These are phyloP conservation scores for Uropetala carovei DNA, from an alignment of 2,888 invertebrate species.

Conservation along the genomic window DNA sequence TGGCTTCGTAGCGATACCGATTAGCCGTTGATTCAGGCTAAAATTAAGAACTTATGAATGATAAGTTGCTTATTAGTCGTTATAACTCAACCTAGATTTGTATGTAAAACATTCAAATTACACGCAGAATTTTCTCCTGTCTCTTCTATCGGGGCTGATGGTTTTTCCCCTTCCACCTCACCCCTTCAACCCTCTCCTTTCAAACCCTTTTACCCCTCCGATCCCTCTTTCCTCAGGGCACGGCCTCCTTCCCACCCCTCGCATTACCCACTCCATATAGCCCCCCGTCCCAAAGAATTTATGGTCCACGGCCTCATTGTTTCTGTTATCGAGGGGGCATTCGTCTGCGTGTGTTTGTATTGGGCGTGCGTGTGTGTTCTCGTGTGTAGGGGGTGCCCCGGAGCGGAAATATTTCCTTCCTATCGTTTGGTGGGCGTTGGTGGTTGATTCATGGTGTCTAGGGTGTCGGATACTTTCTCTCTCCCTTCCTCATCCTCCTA, in stretches of 20 bases:
- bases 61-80: too few relatives aligned
- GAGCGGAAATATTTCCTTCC: neutral
- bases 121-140: too few relatives aligned
- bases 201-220: neutral
- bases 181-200: too few relatives aligned
- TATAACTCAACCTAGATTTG: too few relatives aligned
- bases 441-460: neutral
- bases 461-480: too few relatives aligned
- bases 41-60: too few relatives aligned
- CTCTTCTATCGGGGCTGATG: too few relatives aligned
- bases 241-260: neutral
- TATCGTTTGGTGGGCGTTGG: conserved; percentile 15
- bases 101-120: too few relatives aligned
- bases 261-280: neutral
- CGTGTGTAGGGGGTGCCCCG: neutral
- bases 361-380: neutral
- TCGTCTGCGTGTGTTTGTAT: neutral
- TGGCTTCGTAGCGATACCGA: too few relatives aligned
- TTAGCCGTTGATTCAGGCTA: too few relatives aligned
- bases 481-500: too few relatives aligned
- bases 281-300: conserved; percentile 7
- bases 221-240: neutral
- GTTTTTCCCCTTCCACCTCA: too few relatives aligned
- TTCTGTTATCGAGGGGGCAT: neutral
- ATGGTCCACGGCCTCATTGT: conserved; percentile 14